These are phyloP conservation scores for Thunnus thynnus DNA, from an alignment of 2,113 vertebrate genomes.

Conservation along the genomic window DNA sequence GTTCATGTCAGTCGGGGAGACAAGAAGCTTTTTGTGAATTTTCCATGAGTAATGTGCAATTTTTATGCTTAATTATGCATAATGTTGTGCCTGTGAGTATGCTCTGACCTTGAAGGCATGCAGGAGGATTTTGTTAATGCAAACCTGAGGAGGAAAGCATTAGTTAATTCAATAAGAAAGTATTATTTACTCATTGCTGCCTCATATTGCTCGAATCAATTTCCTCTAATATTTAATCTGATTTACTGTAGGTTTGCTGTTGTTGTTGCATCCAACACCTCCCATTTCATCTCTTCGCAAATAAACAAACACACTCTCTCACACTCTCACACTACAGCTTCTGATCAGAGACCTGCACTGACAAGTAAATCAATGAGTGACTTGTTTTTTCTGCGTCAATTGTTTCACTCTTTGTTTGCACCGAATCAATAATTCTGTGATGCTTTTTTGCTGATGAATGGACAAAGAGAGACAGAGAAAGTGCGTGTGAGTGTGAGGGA, in stretches of 20 bases:
- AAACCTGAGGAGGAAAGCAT: slow-evolving; percentile 40
- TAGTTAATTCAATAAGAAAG: slow-evolving; percentile 52
- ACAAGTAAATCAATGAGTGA: slow-evolving; percentile 57
- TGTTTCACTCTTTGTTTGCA: slow-evolving; percentile 52
- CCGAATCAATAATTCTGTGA: slow-evolving; percentile 43
- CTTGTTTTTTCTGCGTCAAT: slow-evolving; percentile 28
- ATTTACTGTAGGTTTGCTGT: slow-evolving; percentile 34
- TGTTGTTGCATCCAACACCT: not conserved
- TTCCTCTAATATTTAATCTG: slow-evolving; percentile 39
- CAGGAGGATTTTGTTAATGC: slow-evolving; percentile 5
- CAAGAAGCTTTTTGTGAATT: slow-evolving; percentile 35
- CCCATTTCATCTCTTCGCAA: slow-evolving; percentile 7
- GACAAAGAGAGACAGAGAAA: not conserved
- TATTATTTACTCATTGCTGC: slow-evolving; percentile 52
- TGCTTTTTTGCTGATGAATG: slow-evolving; percentile 41
- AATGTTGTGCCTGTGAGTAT: slow-evolving; percentile 22
- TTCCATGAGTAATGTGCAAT: slow-evolving; percentile 50
- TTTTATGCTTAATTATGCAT: slow-evolving; percentile 62
- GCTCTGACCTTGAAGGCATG: slow-evolving; percentile 35
- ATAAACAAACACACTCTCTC: not conserved
- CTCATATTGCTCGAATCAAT: slow-evolving; percentile 27
- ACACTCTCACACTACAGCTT: slow-evolving; percentile 10
- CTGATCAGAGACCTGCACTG: slow-evolving; percentile 44
- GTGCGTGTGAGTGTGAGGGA: not conserved
- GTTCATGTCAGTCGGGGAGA: slow-evolving; percentile 23